phyloP scores from a whole-genome alignment of 2,888 invertebrate genomes.

The Parnassius orleans region DNA sequence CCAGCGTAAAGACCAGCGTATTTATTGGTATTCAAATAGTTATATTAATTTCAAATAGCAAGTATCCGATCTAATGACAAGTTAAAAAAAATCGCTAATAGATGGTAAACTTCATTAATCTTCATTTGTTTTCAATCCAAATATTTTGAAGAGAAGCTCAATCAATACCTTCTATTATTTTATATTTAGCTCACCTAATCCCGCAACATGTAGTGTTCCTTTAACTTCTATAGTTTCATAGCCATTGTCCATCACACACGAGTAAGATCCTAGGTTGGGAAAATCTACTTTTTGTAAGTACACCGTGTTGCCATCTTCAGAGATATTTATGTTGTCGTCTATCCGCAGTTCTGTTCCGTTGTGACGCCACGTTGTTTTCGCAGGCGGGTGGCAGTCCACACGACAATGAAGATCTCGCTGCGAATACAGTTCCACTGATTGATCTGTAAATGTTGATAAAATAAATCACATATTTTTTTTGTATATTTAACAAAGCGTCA shows the following conservation, averaged over 20 bases:
- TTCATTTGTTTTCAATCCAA: too few species aligned
- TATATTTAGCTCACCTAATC: constrained; percentile 52
- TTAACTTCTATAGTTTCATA: constrained; percentile 50
- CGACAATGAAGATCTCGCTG: constrained; percentile 48
- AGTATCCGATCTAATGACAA: constrained; percentile 9
- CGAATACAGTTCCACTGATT: constrained; percentile 52
- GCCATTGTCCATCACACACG: constrained; percentile 76
- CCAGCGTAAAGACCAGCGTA: too few species aligned
- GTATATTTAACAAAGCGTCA: too few species aligned
- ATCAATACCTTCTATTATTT: too few species aligned
- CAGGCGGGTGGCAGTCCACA: constrained; percentile 48
- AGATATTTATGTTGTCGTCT: constrained; percentile 38
- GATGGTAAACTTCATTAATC: too few species aligned
- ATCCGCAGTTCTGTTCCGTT: constrained; percentile 48
- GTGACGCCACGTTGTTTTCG: constrained; percentile 53
- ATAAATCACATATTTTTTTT: background rate
- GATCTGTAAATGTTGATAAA: constrained; percentile 45
- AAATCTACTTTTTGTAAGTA: constrained; percentile 53
- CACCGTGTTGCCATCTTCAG: constrained; percentile 44
- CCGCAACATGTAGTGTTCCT: constrained; percentile 50
- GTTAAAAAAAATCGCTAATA: too few species aligned
- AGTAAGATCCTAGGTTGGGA: constrained; percentile 68
- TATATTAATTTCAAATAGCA: too few species aligned
- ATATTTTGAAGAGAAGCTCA: too few species aligned
- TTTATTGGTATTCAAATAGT: too few species aligned